phyloP scores from a whole-genome alignment of 2,888 invertebrate species.

The Meloe dianella region DNA sequence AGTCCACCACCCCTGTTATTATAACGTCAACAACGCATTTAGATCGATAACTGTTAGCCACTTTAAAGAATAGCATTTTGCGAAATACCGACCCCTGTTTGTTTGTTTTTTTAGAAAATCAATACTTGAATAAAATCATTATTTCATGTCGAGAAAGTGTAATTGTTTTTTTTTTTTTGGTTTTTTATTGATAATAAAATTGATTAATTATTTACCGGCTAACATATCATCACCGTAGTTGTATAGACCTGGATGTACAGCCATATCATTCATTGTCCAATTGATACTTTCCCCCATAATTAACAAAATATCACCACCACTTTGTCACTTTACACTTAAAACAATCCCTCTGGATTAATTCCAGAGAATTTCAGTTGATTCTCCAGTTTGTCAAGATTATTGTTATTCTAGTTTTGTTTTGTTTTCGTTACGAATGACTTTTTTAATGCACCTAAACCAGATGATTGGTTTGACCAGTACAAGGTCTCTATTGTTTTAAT shows the following conservation, averaged over 20 bases:
- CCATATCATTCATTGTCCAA: background rate
- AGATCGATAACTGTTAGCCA: no score
- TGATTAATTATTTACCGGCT: background rate
- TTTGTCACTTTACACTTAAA: background rate
- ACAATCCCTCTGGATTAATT: background rate
- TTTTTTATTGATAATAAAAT: background rate
- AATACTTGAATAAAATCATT: no score
- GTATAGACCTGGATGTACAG: background rate
- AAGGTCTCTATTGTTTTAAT: slow-evolving; percentile 35
- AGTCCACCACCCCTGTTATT: no score
- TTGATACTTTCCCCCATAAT: slow-evolving; percentile 1
- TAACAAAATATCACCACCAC: background rate
- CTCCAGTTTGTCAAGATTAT: background rate
- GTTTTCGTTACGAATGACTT: background rate
- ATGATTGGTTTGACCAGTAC: slow-evolving; percentile 36
- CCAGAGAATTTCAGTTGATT: background rate
- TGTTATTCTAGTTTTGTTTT: no score
- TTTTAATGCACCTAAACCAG: slow-evolving; percentile 20
- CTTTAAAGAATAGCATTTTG: no score
- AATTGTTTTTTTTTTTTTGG: no score
- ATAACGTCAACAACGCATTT: no score
- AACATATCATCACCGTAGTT: background rate
- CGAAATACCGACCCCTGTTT: no score
- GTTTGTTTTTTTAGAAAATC: no score
- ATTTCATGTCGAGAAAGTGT: no score